Evolutionary conservation across 92 coral and sea anemone species (phyloP), one percentile per base, ranked within the genome.

Genomic region (Actinostola sp.): DNA sequence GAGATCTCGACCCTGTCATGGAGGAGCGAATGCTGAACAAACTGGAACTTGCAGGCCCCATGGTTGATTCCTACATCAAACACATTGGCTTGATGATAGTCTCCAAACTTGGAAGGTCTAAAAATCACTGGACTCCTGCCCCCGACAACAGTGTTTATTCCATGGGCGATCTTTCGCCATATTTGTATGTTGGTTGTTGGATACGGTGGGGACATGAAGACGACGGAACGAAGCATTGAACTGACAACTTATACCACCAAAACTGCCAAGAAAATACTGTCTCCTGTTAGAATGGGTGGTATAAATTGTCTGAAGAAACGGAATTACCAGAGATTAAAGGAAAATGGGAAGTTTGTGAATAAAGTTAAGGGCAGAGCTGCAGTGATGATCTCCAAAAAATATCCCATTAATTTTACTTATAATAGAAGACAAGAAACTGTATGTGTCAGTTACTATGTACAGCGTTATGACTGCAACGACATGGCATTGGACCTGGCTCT

Each of bases 291-390:
- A 63, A 74, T 60, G 50, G 21, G 52, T 26, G 87, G 87, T 19
- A 69, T 59, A n/a, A 82, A 82, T 66, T 82, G 75, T 51, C 56
- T 82, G 6, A 82, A 82, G 67, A 82, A 77, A 50, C 64, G 83
- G 67, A 49, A 29, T 24, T 79, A 79, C 48, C 69, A 61, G 60
- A 14, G 20, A 61, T 63, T 70, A 15, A 59, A 41, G 28, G 63
- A 79, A 16, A 63, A 71, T 33, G 85, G 85, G 2, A 34, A 67
- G n/a, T 43, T 31, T 20, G 63, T 63, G 26, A 35, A 34, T 23
- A 48, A 1, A 45, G 48, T 60, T 31, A 46, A 63, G 35, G 85
- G 73, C 12, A 80, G 85, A 61, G 84, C 84, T 50, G 78, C 84
- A 21, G 84, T 79, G 58, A 48, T 79, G 68, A 76, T 79, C 3